Evolutionary conservation across 2,888 invertebrate species (phyloP), one percentile per base, ranked within the genome.

Genomic region (Antheraea yamamai): DNA sequence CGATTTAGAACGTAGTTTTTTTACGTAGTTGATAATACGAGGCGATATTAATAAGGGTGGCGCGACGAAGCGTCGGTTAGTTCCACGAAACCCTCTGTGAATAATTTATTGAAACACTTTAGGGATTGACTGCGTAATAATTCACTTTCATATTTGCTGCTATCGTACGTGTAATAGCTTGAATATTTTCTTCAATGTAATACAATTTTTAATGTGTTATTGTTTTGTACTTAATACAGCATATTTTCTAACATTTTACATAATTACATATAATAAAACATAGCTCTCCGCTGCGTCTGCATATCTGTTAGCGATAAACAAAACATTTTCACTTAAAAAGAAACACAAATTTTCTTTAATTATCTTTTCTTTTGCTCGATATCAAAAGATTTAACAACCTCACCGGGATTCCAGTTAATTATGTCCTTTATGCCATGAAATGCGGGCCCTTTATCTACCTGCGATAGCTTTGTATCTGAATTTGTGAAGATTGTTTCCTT

Each of bases 41-140:
- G 10, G 23, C 23, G 12, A 61, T 61, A 14, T 12, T 61, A 61
- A 23, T 61, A 12, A 23, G 61, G 23, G 61, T 61, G 61, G 23
- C 6, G 23, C 20, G n/a, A 23, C 61, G 61, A 23, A 8, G 12
- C 55, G n/a, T 20, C 23, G 23, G 23, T n/a, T 61, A n/a, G 61
- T 61, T 23, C 23, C 23, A 23, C 4, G 23, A 10, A 61, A 61
- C 12, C 61, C 23, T 23, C 12, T 61, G 8, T 61, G 61, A 61
- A 61, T 61, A 61, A 61, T 61, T 61, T 61, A 61, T 61, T 12
- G 23, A 23, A 61, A 61, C 61, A 61, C 23, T 61, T 23, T 26
- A 23, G 23, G n/a, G 61, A 61, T 61, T 61, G 61, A 61, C 61
- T 61, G n/a, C 23, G 61, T 61, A 61, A 61, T 61, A 61, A 61